Evolutionary conservation across 2,113 vertebrate genomes (phyloP).

Genomic region (Polyodon spathula): DNA sequence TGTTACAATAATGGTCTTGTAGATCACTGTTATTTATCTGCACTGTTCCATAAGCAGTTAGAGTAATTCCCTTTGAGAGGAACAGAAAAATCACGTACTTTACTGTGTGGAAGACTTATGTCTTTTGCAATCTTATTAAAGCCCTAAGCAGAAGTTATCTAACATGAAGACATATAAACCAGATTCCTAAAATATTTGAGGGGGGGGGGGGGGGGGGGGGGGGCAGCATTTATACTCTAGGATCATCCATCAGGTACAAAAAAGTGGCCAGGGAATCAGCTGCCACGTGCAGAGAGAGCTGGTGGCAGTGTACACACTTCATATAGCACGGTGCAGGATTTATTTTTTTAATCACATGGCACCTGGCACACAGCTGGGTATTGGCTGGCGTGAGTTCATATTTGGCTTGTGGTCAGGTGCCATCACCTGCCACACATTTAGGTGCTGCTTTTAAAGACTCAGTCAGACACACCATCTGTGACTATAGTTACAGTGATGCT

Average conservation of each 20-base stretch:
- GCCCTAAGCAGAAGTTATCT: not conserved
- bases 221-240: not conserved
- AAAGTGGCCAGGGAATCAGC: not conserved
- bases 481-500: too few species aligned
- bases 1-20: too few species aligned
- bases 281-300: not conserved
- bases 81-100: too few species aligned
- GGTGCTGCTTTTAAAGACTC: too few species aligned
- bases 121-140: too few species aligned
- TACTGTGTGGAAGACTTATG: too few species aligned
- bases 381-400: not conserved
- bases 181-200: not conserved
- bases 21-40: too few species aligned
- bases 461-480: too few species aligned
- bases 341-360: too few species aligned
- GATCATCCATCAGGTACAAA: not conserved
- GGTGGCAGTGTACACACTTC: not conserved
- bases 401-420: not conserved
- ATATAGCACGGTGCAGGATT: not conserved
- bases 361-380: not conserved
- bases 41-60: too few species aligned
- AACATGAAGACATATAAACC: not conserved
- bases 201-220: not conserved
- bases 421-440: not conserved
- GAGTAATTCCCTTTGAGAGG: too few species aligned